Percentiles rank a stretch among this genome's conserved stretches.
phyloP scores from a whole-genome alignment of 2,888 invertebrate species.

The Callyntrura sp. region DNA sequence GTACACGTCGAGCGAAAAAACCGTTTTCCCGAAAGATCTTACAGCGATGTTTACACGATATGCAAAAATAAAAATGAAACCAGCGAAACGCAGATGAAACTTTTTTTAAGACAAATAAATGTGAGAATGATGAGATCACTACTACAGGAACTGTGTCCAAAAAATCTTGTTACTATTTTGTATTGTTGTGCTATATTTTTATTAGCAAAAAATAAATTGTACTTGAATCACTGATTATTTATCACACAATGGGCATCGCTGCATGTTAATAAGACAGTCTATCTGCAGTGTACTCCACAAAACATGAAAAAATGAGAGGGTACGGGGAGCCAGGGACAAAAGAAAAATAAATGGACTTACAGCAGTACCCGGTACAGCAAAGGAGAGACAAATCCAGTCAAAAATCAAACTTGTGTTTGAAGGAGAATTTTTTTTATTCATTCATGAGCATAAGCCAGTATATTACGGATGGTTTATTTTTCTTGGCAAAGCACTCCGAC shows the following conservation, averaged over 20 bases:
- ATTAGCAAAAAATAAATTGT: neutral
- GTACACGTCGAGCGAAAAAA: neutral
- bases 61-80: neutral
- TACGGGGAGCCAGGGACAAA: neutral
- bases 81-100: no score
- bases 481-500: conserved; percentile 39
- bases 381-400: neutral
- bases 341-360: neutral
- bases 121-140: no score
- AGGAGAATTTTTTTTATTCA: neutral
- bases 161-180: no score
- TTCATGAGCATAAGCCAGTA: no score
- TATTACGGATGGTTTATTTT: conserved; percentile 2
- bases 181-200: neutral
- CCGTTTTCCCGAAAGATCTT: neutral
- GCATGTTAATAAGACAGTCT: neutral
- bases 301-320: conserved; percentile 3
- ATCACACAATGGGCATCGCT: conserved; percentile 19
- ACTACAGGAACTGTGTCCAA: neutral
- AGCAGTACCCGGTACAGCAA: no score
- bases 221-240: conserved; percentile 45
- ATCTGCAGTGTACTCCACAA: neutral
- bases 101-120: neutral
- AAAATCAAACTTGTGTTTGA: neutral
- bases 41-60: neutral